A percentile compares a stretch with the other conserved stretches of the same genome.
Conservation (phyloP, 2,888 invertebrate genomes). For the Latrodectus hesperus region DNA sequence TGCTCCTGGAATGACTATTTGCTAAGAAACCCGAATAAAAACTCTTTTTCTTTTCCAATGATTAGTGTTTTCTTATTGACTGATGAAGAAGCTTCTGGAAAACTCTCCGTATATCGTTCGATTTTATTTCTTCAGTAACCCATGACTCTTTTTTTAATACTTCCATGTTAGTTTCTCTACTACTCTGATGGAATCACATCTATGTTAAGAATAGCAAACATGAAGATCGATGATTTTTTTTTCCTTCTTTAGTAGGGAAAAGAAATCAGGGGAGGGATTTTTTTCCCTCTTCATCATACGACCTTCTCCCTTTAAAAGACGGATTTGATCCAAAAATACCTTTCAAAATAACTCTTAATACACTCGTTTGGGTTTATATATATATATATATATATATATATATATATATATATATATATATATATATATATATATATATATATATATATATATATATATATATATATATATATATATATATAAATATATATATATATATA, state of each 20-base stretch:
- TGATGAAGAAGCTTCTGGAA: conserved; percentile 40
- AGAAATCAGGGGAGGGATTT: not conserved
- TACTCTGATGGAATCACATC: conserved; percentile 38
- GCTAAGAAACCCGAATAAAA: conserved; percentile 50
- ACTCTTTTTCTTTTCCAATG: conserved; percentile 49
- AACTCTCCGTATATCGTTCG: conserved; percentile 31
- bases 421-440: not conserved
- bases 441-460: not conserved
- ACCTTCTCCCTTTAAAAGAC: conserved; percentile 1
- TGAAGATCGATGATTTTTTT: conserved; percentile 20
- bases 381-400: conserved; percentile 6
- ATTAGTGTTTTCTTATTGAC: conserved; percentile 60
- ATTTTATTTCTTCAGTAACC: conserved; percentile 31
- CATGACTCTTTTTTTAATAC: conserved; percentile 26
- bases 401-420: not conserved
- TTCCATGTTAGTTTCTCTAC: not conserved
- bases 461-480: not conserved
- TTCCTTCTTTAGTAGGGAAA: not conserved
- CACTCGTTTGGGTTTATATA: not conserved
- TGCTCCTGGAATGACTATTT: conserved; percentile 60
- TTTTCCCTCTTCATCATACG: not conserved
- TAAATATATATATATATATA: not conserved
- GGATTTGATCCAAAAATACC: conserved; percentile 35
- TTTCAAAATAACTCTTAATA: conserved; percentile 10
- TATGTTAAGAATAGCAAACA: conserved; percentile 45